phyloP scores from a whole-genome alignment of 1,140 invertebrate genomes.

The Magallana angulata region DNA sequence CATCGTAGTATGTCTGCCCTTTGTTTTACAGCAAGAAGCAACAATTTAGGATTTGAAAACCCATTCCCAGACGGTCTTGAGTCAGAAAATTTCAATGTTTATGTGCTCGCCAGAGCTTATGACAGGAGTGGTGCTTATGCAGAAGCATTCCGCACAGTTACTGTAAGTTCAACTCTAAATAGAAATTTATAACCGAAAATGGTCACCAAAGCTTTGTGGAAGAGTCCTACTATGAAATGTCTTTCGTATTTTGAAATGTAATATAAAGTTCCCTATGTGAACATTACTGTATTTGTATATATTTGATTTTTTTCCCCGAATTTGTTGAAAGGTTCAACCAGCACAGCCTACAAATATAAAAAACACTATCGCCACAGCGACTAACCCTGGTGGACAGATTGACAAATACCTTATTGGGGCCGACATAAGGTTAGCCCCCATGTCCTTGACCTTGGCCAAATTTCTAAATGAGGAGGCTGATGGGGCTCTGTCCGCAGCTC shows the following conservation, averaged over 20 bases:
- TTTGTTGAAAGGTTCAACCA: slow-evolving; percentile 46
- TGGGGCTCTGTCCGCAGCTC: background rate
- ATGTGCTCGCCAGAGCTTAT: slow-evolving; percentile 59
- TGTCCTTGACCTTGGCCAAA: slow-evolving; percentile 56
- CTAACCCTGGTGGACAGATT: slow-evolving; percentile 54
- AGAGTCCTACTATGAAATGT: too few species aligned
- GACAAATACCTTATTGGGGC: slow-evolving; percentile 59
- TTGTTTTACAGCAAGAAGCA: slow-evolving; percentile 15
- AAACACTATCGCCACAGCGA: slow-evolving; percentile 55
- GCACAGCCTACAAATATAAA: slow-evolving; percentile 39
- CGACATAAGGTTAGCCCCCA: slow-evolving; percentile 56
- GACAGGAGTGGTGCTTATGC: slow-evolving; percentile 56
- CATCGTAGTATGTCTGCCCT: too few species aligned
- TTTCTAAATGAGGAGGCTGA: slow-evolving; percentile 62
- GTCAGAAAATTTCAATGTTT: slow-evolving; percentile 42
- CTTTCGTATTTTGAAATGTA: too few species aligned
- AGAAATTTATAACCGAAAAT: too few species aligned
- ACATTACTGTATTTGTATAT: too few species aligned
- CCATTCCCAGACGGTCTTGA: slow-evolving; percentile 56
- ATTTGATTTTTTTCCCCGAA: too few species aligned
- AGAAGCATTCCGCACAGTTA: slow-evolving; percentile 44
- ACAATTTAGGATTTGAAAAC: slow-evolving; percentile 45
- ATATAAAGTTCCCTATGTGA: too few species aligned
- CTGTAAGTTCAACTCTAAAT: slow-evolving; percentile 24
- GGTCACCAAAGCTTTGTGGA: too few species aligned